phyloP scores from a whole-genome alignment of 2,888 invertebrate genomes.

The Heliconius erato region DNA sequence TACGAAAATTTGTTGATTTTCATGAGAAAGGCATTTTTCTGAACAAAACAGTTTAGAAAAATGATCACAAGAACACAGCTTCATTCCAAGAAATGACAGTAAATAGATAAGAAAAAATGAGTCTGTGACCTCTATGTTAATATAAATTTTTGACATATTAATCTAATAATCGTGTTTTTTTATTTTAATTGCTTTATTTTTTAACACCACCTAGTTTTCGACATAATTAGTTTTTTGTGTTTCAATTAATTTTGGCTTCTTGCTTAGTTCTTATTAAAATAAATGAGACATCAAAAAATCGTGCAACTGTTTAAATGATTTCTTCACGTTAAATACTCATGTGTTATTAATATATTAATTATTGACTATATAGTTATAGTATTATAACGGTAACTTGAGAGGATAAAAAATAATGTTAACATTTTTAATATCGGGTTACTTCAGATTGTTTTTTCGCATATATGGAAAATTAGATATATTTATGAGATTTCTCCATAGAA shows the following conservation, averaged over 20 bases:
- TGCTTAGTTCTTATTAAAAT: constrained; percentile 40
- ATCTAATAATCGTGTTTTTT: not conserved
- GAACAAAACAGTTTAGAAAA: too few relatives aligned
- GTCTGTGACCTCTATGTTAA: not conserved
- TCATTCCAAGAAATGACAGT: not conserved
- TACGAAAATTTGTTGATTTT: not conserved
- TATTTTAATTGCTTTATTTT: not conserved
- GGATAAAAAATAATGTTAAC: not conserved
- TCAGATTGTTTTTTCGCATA: too few relatives aligned
- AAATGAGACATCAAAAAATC: constrained; percentile 36
- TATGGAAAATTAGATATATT: not conserved
- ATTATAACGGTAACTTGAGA: not conserved
- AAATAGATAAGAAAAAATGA: not conserved
- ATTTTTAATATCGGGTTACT: not conserved
- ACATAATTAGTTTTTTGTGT: constrained; percentile 28
- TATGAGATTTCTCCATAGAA: not conserved
- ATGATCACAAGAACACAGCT: not conserved
- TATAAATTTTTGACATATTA: not conserved
- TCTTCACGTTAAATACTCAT: constrained; percentile 2
- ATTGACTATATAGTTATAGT: not conserved
- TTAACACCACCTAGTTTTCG: not conserved
- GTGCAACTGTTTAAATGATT: constrained; percentile 42
- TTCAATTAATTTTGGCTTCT: constrained; percentile 15
- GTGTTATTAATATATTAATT: not conserved
- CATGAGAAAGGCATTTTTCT: not conserved